A percentile compares a stretch with the other conserved stretches of the same genome.
Evolutionary conservation across 1,140 invertebrate species (phyloP).

Genomic region (Drosophila melanica): DNA sequence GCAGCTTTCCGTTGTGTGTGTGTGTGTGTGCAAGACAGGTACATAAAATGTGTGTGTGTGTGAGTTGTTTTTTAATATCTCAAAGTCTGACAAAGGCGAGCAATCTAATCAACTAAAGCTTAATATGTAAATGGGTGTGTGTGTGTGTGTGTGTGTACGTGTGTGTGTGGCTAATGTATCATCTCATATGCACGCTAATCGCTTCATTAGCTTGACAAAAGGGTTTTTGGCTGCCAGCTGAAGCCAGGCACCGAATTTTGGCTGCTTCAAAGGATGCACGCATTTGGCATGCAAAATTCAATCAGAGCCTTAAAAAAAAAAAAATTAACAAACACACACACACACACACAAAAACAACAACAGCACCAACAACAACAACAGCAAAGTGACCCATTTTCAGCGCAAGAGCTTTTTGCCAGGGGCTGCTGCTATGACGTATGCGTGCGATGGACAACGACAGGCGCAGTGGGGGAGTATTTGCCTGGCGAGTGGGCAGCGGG

Average conservation of each 20-base stretch:
- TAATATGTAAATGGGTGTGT: slow-evolving; percentile 2
- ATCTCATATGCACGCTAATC: slow-evolving; percentile 72
- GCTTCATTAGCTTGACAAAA: slow-evolving; percentile 69
- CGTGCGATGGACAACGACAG: slow-evolving; percentile 27
- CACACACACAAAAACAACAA: slow-evolving; percentile 38
- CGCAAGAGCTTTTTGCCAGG: slow-evolving; percentile 77
- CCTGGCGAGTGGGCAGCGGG: not conserved
- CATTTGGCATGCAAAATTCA: slow-evolving; percentile 79
- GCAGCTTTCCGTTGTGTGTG: not conserved
- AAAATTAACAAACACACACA: slow-evolving; percentile 45
- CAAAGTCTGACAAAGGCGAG: not conserved
- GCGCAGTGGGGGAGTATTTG: not conserved
- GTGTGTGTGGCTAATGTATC: slow-evolving; percentile 28
- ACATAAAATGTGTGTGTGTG: not conserved
- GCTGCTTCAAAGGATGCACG: slow-evolving; percentile 35
- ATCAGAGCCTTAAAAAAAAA: slow-evolving; percentile 49
- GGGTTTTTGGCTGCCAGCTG: slow-evolving; percentile 12
- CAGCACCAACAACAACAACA: slow-evolving; percentile 37
- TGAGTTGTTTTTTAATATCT: slow-evolving; percentile 4
- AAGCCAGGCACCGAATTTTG: slow-evolving; percentile 16
- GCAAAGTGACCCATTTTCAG: slow-evolving; percentile 70
- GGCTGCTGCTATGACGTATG: slow-evolving; percentile 71
- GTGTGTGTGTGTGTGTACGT: not conserved
- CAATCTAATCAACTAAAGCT: slow-evolving; percentile 1
- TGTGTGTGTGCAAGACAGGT: slow-evolving; percentile 17